Evolutionary conservation across 2,888 invertebrate species (phyloP).

Genomic region (Camponotus fellah): DNA sequence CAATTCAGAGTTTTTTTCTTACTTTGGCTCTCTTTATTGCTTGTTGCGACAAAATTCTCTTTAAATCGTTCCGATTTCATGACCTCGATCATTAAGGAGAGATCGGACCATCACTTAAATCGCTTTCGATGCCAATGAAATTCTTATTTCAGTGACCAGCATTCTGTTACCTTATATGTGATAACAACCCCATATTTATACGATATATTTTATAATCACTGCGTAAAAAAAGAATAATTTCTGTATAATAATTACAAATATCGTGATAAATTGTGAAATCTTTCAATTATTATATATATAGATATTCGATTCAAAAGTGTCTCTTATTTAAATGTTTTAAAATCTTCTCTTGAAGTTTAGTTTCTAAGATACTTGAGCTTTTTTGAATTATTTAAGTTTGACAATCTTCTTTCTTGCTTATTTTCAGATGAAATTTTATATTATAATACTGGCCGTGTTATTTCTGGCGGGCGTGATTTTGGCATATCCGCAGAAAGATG

Average conservation of each 20-base stretch:
- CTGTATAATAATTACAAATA: not conserved
- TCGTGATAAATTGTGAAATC: constrained; percentile 11
- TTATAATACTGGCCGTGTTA: constrained; percentile 42
- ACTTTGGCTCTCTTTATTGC: not conserved
- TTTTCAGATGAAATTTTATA: constrained; percentile 62
- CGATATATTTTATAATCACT: not conserved
- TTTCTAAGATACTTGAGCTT: not conserved
- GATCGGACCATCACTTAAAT: constrained; percentile 33
- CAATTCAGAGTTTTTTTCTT: not conserved
- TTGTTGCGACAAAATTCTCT: constrained; percentile 19
- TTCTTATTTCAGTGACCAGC: constrained; percentile 5
- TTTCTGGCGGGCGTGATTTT: constrained; percentile 80
- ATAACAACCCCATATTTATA: not conserved
- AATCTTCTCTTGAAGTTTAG: not conserved
- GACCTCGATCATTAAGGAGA: constrained; percentile 45
- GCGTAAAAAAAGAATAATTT: constrained; percentile 8
- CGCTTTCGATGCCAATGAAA: constrained; percentile 18
- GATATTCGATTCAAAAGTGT: not conserved
- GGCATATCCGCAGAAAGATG: constrained; percentile 91
- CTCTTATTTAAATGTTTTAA: not conserved
- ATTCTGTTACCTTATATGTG: not conserved
- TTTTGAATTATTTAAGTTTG: not conserved
- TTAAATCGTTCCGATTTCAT: constrained; percentile 52
- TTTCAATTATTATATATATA: not conserved
- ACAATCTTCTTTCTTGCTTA: constrained; percentile 17